These are phyloP conservation scores for Drosophila hydei DNA, from an alignment of 1,140 invertebrate species.

Conservation along the genomic window DNA sequence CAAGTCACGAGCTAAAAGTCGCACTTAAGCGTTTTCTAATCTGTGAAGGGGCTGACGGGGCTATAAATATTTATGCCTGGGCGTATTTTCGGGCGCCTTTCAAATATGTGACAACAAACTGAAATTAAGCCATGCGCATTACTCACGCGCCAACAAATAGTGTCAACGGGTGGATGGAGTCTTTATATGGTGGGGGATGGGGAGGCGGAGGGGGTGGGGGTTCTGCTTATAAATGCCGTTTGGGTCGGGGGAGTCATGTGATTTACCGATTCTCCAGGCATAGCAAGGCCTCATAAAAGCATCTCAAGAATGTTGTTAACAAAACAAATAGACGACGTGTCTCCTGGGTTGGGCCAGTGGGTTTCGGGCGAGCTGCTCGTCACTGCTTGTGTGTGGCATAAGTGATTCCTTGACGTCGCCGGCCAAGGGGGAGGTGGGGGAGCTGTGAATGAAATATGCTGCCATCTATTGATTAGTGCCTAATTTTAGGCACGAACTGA, in stretches of 20 bases:
- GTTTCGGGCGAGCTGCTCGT: conserved; percentile 23
- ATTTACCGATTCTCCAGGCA: conserved; percentile 63
- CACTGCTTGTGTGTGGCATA: conserved; percentile 64
- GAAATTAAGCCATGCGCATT: conserved; percentile 76
- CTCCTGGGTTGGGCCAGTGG: background rate
- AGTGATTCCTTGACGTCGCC: conserved; percentile 58
- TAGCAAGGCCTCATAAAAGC: conserved; percentile 75
- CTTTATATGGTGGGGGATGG: background rate
- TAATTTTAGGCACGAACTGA: conserved; percentile 52
- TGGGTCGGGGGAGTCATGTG: conserved; percentile 59
- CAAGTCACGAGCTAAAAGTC: conserved; percentile 82
- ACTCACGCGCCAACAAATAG: conserved; percentile 60
- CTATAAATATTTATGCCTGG: conserved; percentile 74
- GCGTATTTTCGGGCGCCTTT: conserved; percentile 45
- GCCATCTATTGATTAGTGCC: conserved; percentile 69
- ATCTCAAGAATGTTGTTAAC: conserved; percentile 80
- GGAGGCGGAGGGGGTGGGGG: background rate
- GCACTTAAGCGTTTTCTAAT: conserved; percentile 81
- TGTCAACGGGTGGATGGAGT: background rate
- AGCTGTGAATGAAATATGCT: conserved; percentile 22
- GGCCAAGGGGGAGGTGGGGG: conserved; percentile 16
- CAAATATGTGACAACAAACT: conserved; percentile 77
- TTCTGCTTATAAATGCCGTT: background rate
- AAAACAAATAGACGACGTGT: conserved; percentile 63
- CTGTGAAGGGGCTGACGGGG: conserved; percentile 62